These are phyloP conservation scores for Lampris incognitus DNA, from an alignment of 2,113 vertebrate species.

Conservation along the genomic window DNA sequence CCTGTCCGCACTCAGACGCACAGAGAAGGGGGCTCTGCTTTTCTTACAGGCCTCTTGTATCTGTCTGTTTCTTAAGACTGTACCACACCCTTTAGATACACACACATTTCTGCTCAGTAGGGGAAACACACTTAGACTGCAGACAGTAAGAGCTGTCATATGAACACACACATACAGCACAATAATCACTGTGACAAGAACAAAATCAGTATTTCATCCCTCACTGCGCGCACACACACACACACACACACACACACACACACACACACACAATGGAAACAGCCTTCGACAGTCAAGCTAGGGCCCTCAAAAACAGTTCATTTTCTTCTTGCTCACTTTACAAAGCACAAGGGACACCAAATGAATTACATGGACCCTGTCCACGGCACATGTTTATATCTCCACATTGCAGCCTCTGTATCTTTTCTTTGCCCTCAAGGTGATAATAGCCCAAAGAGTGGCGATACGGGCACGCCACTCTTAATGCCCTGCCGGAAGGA, in stretches of 20 bases:
- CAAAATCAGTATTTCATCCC: neutral
- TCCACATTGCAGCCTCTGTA: neutral
- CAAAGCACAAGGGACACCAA: neutral
- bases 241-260: neutral
- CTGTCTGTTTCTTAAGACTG: constrained; percentile 18
- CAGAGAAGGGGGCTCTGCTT: constrained; percentile 43
- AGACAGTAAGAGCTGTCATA: neutral
- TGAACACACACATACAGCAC: neutral
- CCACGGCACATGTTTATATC: constrained; percentile 6
- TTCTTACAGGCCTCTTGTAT: constrained; percentile 35
- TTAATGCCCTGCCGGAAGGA: constrained; percentile 30
- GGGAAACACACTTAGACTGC: constrained; percentile 10
- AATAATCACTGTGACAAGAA: constrained; percentile 23
- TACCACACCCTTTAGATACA: neutral
- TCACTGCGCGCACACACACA: neutral
- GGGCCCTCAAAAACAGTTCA: no score
- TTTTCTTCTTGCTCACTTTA: neutral
- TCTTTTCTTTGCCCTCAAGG: constrained; percentile 22
- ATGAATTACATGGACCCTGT: neutral
- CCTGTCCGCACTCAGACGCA: constrained; percentile 63
- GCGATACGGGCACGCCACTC: constrained; percentile 14
- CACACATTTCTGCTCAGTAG: constrained; percentile 2
- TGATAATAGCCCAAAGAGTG: constrained; percentile 34
- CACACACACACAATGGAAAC: neutral
- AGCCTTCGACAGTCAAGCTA: neutral